Percentiles rank a stretch among this genome's conserved stretches.
Conservation (phyloP, 2,797 vertebrate species). For the Echiichthys vipera region DNA sequence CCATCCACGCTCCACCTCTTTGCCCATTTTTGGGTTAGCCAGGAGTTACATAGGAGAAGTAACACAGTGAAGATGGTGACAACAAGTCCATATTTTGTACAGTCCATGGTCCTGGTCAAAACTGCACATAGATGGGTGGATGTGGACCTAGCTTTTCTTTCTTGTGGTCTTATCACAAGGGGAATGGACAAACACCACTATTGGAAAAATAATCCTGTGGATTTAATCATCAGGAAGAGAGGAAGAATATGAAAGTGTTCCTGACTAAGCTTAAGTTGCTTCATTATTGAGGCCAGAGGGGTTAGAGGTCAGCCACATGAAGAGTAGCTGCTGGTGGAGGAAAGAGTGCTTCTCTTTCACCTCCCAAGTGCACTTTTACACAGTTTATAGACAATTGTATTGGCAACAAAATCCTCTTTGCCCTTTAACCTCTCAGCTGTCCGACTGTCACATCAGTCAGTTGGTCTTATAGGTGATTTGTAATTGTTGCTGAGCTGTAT, state of each 20-base stretch:
- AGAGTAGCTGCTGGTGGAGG: constrained; percentile 4
- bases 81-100: too few species aligned
- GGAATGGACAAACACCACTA: background rate
- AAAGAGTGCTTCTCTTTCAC: background rate
- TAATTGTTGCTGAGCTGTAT: background rate
- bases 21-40: too few species aligned
- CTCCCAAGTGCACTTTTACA: background rate
- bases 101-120: too few species aligned
- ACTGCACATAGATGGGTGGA: background rate
- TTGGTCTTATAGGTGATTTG: constrained; percentile 9
- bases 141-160: background rate
- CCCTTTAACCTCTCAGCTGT: constrained; percentile 22
- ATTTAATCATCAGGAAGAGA: background rate
- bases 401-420: background rate
- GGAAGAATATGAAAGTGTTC: background rate
- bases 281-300: background rate
- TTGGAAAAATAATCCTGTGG: too few species aligned
- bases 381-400: background rate
- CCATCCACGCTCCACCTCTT: too few species aligned
- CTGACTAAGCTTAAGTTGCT: background rate
- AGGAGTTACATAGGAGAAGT: too few species aligned
- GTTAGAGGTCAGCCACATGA: constrained; percentile 5
- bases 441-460: background rate
- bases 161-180: background rate
- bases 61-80: too few species aligned